A percentile compares a stretch with the other conserved stretches of the same genome.
phyloP scores from a whole-genome alignment of 2,797 vertebrate genomes.

The Xiphorhynchus erythropygius region DNA sequence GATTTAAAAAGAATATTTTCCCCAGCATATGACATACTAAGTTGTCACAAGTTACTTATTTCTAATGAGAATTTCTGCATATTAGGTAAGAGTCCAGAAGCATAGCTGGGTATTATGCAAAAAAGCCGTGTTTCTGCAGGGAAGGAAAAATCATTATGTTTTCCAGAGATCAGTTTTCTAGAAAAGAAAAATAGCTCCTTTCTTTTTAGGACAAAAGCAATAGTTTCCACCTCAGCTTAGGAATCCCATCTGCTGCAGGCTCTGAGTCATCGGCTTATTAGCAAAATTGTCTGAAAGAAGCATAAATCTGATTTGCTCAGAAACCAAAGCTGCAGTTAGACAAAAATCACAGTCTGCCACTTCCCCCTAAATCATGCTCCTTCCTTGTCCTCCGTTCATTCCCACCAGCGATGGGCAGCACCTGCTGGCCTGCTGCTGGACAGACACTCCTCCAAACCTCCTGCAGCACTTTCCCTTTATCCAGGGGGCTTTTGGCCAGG shows the following conservation, averaged over 20 bases:
- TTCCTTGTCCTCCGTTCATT: neutral
- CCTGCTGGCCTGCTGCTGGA: neutral
- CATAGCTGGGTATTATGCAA: neutral
- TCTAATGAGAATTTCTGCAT: neutral
- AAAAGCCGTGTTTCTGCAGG: neutral
- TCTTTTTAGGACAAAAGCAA: slow-evolving; percentile 27
- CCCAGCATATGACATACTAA: neutral
- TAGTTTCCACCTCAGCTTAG: slow-evolving; percentile 43
- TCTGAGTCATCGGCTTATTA: slow-evolving; percentile 62
- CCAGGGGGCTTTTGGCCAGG: neutral
- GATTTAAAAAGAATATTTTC: neutral
- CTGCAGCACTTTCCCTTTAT: neutral
- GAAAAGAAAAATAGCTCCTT: slow-evolving; percentile 5
- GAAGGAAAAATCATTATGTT: neutral
- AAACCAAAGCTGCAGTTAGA: slow-evolving; percentile 19
- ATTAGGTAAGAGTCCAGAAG: neutral
- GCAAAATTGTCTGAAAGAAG: slow-evolving; percentile 37
- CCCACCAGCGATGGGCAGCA: neutral
- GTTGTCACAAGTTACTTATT: neutral
- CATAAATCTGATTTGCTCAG: slow-evolving; percentile 35
- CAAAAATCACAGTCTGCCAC: slow-evolving; percentile 23
- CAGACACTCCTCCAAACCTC: neutral
- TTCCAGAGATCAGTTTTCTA: slow-evolving; percentile 8
- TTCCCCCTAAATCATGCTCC: neutral
- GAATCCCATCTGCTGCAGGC: neutral